Evolutionary conservation across 2,888 invertebrate genomes (phyloP).

Genomic region (Amiota communis): DNA sequence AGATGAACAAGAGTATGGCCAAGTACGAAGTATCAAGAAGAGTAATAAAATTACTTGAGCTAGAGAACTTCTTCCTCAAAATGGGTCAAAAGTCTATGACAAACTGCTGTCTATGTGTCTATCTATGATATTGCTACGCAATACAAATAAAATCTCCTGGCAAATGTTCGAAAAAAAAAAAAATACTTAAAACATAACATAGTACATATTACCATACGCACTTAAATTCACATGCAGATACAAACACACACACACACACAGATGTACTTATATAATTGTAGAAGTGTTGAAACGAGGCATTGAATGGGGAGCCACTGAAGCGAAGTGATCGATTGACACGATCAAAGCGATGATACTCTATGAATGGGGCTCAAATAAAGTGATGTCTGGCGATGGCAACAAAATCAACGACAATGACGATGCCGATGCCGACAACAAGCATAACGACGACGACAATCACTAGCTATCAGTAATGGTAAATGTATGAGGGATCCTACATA

Average conservation of each 20-base stretch:
- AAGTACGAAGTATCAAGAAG: too few species aligned
- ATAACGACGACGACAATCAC: too few species aligned
- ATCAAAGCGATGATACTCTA: conserved; percentile 67
- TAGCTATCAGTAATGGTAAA: conserved; percentile 21
- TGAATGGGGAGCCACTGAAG: conserved; percentile 47
- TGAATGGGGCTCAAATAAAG: conserved; percentile 52
- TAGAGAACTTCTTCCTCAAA: conserved; percentile 69
- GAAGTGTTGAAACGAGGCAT: conserved; percentile 36
- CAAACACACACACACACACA: not conserved
- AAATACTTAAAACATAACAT: too few species aligned
- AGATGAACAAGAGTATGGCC: too few species aligned
- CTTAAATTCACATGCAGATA: conserved; percentile 10
- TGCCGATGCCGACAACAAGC: too few species aligned
- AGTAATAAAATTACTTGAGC: conserved; percentile 4
- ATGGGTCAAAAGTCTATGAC: conserved; percentile 73
- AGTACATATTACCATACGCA: not conserved
- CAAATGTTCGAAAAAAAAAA: too few species aligned
- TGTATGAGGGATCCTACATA: conserved; percentile 17
- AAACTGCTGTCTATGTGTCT: conserved; percentile 58
- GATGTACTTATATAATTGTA: too few species aligned
- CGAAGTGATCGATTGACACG: conserved; percentile 67
- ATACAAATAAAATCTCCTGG: too few species aligned
- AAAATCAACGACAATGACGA: conserved; percentile 30
- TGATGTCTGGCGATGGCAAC: conserved; percentile 43
- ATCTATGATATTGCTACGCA: conserved; percentile 10